Base-by-base conservation (phyloP, 2,888 invertebrate species). In the Dasypolia templi region DNA sequence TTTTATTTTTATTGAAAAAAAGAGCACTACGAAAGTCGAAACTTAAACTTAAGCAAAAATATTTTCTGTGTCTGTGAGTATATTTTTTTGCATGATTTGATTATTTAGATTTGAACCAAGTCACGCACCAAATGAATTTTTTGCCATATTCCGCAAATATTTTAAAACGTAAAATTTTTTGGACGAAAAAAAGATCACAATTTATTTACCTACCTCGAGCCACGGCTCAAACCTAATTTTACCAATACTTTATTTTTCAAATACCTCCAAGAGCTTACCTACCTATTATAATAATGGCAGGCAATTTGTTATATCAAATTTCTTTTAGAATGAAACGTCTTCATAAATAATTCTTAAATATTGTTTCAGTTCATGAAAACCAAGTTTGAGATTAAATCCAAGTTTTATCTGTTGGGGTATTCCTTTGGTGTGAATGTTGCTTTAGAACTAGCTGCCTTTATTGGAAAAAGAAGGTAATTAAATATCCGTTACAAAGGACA, bases 401-500 rank as follows among this genome's bases (percentile, higher is more conserved):
- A 87, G 66, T 92, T 92, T 74, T 88, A 90, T 56, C 80, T 93
- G 7, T 77, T 92, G 67, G 92, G 92, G 0, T 92, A 92, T 83
- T 92, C 92, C 5, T 92, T 92, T 77, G 92, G 92, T 49, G 91
- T 91, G 1, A 93, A 92, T 59, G 82, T 94, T 29, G 93, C 93
- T n/a, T 83, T 94, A 58, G 93, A 94, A 72, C 66, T 94, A 56
- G 93, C 94, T 22, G 87, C 89, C 0, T 68, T n/a, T 93, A 51
- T 86, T 94, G 75, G 93, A 94, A 76, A 88, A 87, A 83, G 92
- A 94, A 91, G 94, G 93, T 93, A 92, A 94, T 49, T 62, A 68
- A 49, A 69, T 51, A 49, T 51, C 11, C 1, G 29, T 39, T 22
- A 2, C 26, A 11, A 44, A 9, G 44, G 2, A 51, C 14, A 39